Base-by-base conservation (phyloP, 2,113 vertebrate species). In the Strix uralensis region DNA sequence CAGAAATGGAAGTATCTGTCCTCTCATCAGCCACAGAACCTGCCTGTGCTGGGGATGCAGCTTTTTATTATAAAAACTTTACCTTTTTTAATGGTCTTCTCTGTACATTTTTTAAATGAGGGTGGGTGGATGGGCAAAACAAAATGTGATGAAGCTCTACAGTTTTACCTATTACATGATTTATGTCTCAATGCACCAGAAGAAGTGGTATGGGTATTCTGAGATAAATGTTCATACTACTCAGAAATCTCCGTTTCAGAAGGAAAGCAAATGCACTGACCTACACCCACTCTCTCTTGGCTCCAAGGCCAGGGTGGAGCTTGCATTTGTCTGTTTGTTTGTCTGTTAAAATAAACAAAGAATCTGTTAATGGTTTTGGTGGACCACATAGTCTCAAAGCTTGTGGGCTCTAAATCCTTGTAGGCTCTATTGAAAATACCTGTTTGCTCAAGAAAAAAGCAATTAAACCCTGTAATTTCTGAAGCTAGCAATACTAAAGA, bases 271-370 rank as follows among this genome's bases (percentile, higher is more conserved):
- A 67, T 59, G 14, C 17, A 77, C 54, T 74, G 75, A 66, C 70
- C 65, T 92, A 95, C 94, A 96, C 89, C 67, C 86, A 91, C 62
- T 93, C 49, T 88, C 20, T 81, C 52, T 19, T 90, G 95, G 88
- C 83, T 97, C 38, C 70, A 81, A 49, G 51, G 25, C 69, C 61
- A 93, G 96, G 96, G 95, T 96, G 96, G 94, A 97, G 95, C 65
- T 95, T 92, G 67, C 54, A 73, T 87, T 80, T 11, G 29, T 85
- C 94, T 87, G 47, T 97, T 65, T 12, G 20, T 92, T 94, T 87
- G 63, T 96, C 66, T 58, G n/a, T 58, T 97, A 97, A 95, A 88
- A 90, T 67, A 97, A 97, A 95, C 77, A 95, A 81, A 88, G 57
- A 44, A 81, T 77, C 86, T 86, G 78, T 69, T 86, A 90, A 81